Evolutionary conservation across 2,888 invertebrate species (phyloP), one percentile per base, ranked within the genome.

Genomic region (Liodrosophila aerea): DNA sequence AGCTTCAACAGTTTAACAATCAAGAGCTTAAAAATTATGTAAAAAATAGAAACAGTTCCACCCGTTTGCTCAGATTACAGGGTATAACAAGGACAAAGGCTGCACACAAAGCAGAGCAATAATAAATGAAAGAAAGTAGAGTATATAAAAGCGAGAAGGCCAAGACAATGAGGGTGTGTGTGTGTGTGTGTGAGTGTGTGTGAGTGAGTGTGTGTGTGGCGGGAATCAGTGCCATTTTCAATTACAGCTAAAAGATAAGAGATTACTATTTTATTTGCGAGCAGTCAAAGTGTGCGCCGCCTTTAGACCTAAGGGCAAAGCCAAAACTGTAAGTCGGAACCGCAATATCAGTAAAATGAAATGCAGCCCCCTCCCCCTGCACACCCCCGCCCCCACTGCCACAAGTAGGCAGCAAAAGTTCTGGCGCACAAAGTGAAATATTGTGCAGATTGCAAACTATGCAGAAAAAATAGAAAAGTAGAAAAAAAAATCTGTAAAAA

Each of bases 201-300:
- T 34, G 31, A 11, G 34, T 9, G 8, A 22, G 3, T n/a, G 16
- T 8, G 16, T 27, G 41, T 1, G 15, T n/a, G 1, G 31, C 13
- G 57, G 30, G 36, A 58, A 51, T 44, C 49, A 49, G 39, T 22
- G 22, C 7, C 58, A 60, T 61, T 73, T 78, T 73, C 68, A 69
- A 68, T 72, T 74, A 65, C 66, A 59, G 66, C 59, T 60, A 67
- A 77, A 61, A 71, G 58, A 72, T 60, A 67, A 77, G 61, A 71
- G 58, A 72, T 72, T 72, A 54, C 53, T 53, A 64, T 64, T 62
- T 65, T 16, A 40, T 29, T 4, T 8, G 33, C 41, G 0, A 11
- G 18, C n/a, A n/a, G n/a, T n/a, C n/a, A n/a, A n/a, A n/a, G n/a
- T n/a, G n/a, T n/a, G n/a, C n/a, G n/a, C n/a, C n/a, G n/a, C n/a